phyloP scores from a whole-genome alignment of 2,113 vertebrate species.

The Hemiprocne comata region DNA sequence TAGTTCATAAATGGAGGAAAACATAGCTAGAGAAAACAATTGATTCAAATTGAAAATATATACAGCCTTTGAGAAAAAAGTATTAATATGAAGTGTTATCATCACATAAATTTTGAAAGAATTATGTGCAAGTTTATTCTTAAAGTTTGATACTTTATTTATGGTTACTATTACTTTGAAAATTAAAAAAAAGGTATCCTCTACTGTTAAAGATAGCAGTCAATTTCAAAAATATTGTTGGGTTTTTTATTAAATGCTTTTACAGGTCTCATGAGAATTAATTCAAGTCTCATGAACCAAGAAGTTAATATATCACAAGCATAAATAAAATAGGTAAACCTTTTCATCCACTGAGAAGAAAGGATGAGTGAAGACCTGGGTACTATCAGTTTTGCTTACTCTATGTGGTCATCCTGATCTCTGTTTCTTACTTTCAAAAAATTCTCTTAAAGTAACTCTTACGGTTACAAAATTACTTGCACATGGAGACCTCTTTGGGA shows the following conservation, averaged over 20 bases:
- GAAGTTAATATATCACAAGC: neutral
- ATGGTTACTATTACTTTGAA: neutral
- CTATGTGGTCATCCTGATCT: neutral
- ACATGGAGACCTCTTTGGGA: neutral
- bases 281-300: neutral
- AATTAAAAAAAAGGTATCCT: neutral
- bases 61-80: neutral
- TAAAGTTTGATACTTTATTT: neutral
- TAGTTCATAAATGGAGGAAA: neutral
- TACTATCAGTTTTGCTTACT: neutral
- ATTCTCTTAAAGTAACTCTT: neutral
- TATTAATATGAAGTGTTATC: neutral
- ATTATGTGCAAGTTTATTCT: neutral
- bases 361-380: neutral
- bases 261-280: neutral
- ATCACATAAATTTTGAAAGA: neutral
- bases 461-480: neutral
- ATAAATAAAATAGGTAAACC: neutral
- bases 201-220: neutral
- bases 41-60: neutral
- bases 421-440: neutral
- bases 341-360: neutral
- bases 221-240: neutral
- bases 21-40: neutral
- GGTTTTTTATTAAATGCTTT: neutral